Evolutionary conservation across 2,888 invertebrate genomes (phyloP).

Genomic region (Eristalis arbustorum): DNA sequence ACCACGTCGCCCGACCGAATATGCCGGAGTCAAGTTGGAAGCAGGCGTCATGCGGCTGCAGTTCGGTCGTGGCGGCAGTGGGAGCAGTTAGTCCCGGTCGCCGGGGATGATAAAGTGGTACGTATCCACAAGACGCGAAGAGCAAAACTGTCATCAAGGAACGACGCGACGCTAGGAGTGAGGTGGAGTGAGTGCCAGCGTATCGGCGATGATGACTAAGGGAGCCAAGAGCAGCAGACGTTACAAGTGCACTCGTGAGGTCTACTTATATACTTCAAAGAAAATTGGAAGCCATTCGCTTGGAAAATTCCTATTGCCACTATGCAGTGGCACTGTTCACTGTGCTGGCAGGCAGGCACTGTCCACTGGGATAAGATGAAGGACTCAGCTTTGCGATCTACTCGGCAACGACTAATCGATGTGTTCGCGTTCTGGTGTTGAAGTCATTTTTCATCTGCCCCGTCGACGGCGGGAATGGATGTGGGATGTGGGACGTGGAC

Average conservation of each 20-base stretch:
- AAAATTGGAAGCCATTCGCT: constrained; percentile 68
- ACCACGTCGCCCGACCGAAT: not conserved
- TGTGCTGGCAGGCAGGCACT: constrained; percentile 12
- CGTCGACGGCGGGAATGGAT: not conserved
- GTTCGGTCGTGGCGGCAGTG: not conserved
- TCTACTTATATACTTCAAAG: constrained; percentile 61
- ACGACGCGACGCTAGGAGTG: constrained; percentile 26
- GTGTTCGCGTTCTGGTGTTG: constrained; percentile 44
- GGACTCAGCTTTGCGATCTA: constrained; percentile 37
- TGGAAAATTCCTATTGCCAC: constrained; percentile 64
- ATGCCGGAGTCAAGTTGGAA: constrained; percentile 52
- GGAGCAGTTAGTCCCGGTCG: not conserved
- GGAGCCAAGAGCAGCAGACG: constrained; percentile 52
- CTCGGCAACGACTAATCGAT: constrained; percentile 58
- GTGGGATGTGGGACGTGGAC: not conserved
- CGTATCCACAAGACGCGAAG: constrained; percentile 50
- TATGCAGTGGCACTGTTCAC: constrained; percentile 19
- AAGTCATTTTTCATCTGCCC: constrained; percentile 58
- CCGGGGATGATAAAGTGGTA: constrained; percentile 56
- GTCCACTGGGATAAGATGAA: constrained; percentile 42
- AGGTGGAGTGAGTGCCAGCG: constrained; percentile 7
- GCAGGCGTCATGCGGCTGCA: constrained; percentile 45
- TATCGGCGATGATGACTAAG: constrained; percentile 55
- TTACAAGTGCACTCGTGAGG: constrained; percentile 50
- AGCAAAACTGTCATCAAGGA: constrained; percentile 66